These are phyloP conservation scores for Criorhina ranunculi DNA, from an alignment of 2,888 invertebrate genomes.

Conservation along the genomic window DNA sequence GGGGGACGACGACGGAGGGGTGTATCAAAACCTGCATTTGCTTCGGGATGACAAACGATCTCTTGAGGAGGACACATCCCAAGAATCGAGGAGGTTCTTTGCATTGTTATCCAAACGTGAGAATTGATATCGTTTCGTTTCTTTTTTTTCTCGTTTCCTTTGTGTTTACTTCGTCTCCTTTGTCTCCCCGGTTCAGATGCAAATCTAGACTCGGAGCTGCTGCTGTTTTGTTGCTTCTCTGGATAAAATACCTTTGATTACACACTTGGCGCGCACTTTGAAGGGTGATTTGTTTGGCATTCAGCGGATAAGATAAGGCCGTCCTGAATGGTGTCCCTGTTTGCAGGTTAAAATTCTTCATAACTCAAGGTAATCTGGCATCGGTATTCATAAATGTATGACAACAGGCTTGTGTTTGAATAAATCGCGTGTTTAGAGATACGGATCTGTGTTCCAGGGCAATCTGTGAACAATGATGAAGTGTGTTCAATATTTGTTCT, in stretches of 20 bases:
- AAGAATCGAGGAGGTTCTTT: constrained; percentile 7
- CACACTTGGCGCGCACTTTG: constrained; percentile 59
- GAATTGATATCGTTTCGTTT: constrained; percentile 71
- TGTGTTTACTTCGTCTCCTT: constrained; percentile 18
- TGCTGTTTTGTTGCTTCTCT: constrained; percentile 10
- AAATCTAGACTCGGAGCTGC: constrained; percentile 38
- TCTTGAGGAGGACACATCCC: background rate
- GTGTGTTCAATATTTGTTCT: constrained; percentile 56
- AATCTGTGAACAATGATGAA: constrained; percentile 52
- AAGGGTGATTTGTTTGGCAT: constrained; percentile 74
- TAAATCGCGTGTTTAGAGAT: constrained; percentile 64
- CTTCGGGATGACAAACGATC: constrained; percentile 68
- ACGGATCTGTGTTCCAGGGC: constrained; percentile 6
- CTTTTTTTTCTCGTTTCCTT: no score
- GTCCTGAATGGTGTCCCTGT: constrained; percentile 30
- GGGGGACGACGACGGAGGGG: background rate
- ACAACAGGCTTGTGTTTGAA: constrained; percentile 59
- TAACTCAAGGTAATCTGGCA: constrained; percentile 51
- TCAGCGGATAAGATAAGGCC: constrained; percentile 70
- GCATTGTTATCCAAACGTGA: constrained; percentile 74
- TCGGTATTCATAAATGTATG: constrained; percentile 58
- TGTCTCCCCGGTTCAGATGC: constrained; percentile 60
- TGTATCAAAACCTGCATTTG: constrained; percentile 24
- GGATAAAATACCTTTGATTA: constrained; percentile 68
- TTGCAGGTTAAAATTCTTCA: constrained; percentile 54